Base-by-base conservation (phyloP, 2,888 invertebrate species). In the Chymomyza procnemis region DNA sequence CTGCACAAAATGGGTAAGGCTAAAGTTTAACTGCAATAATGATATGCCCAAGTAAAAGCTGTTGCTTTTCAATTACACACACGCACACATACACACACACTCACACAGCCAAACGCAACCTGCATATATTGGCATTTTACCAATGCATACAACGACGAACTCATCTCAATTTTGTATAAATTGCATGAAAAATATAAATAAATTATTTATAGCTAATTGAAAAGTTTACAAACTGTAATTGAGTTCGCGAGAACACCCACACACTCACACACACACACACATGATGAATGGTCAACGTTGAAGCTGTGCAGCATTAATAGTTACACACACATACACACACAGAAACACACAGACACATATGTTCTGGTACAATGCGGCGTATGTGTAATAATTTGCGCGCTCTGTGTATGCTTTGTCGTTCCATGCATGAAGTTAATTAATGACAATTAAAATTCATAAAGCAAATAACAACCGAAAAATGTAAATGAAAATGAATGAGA, bases 221-320 rank as follows among this genome's bases (percentile, higher is more conserved):
- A 87, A 87, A 88, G 87, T 88, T 88, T 88, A 88, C 88, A 88
- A 88, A 88, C 82, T 85, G 89, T 88, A 88, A 88, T 88, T 88
- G 88, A 88, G 88, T 88, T 77, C 76, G 66, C 50, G 50, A 60
- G 61, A 19, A 46, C 21, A 48, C 46, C 62, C 67, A 60, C 76
- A 52, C n/a, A 19, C 41, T 21, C 21, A 9, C 46, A 54, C n/a
- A 3, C 46, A 56, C 57, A 56, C 65, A 63, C 59, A 41, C 65
- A 73, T 79, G 78, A 79, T 73, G 83, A 73, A 78, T 74, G 81
- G 78, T 75, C 85, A 72, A 74, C 64, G 55, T 30, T 50, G 75
- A n/a, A n/a, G 19, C n/a, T 14, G 34, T n/a, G 21, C 2, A n/a
- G 55, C 18, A 41, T 30, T 34, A 34, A 41, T 55, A 52, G 18